A percentile compares a stretch with the other conserved stretches of the same genome.
Evolutionary conservation across 2,113 vertebrate genomes (phyloP).

Genomic region (Cryptoleucopteryx plumbea): DNA sequence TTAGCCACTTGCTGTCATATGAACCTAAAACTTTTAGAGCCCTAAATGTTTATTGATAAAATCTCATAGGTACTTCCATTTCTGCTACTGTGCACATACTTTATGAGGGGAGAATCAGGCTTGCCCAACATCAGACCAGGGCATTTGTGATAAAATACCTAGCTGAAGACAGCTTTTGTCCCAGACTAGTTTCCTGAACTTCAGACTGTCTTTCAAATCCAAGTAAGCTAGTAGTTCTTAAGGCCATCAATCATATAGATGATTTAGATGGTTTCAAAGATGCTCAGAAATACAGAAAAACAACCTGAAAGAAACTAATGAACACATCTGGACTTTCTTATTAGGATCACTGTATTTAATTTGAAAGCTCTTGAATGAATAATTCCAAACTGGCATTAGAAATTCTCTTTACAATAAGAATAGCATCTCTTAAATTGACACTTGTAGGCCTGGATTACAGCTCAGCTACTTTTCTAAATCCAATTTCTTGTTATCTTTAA

Average conservation of each 20-base stretch:
- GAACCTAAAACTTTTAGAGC: background rate
- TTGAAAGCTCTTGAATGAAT: background rate
- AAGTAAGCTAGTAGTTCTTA: background rate
- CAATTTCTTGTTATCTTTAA: background rate
- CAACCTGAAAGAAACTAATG: background rate
- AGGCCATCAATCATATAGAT: background rate
- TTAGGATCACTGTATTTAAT: background rate
- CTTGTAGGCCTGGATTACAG: background rate
- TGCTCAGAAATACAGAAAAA: background rate
- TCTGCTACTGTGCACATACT: background rate
- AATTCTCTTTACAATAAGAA: background rate
- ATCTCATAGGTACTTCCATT: background rate
- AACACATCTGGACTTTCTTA: background rate
- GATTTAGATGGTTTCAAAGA: background rate
- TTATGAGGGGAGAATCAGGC: background rate
- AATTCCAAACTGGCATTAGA: background rate
- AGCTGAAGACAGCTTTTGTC: background rate
- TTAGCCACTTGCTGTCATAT: background rate
- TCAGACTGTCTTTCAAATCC: background rate
- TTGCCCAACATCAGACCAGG: background rate
- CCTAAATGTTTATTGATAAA: background rate
- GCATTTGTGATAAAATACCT: background rate
- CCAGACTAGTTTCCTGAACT: background rate
- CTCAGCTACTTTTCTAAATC: background rate
- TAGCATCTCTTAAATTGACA: background rate